phyloP scores from a whole-genome alignment of 2,113 vertebrate genomes.

The Alligator sinensis region DNA sequence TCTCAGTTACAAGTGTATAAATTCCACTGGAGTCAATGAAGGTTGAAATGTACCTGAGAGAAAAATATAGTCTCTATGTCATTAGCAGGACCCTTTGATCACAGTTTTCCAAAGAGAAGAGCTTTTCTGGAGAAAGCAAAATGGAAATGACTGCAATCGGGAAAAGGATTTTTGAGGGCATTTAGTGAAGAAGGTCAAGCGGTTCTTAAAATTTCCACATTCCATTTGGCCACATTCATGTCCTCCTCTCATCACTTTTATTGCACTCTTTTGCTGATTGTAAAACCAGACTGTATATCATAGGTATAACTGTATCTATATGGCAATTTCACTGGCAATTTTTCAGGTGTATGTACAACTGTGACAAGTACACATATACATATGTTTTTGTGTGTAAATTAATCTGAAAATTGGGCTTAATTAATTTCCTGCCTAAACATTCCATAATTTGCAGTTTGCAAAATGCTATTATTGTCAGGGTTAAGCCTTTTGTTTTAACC shows the following conservation, averaged over 20 bases:
- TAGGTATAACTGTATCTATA: background rate
- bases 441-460: background rate
- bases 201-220: background rate
- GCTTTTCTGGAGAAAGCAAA: background rate
- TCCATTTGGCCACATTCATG: accelerated
- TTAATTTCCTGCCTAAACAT: background rate
- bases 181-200: background rate
- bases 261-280: background rate
- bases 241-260: background rate
- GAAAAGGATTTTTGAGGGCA: background rate
- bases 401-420: background rate
- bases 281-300: background rate
- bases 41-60: background rate
- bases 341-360: background rate
- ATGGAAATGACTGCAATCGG: background rate
- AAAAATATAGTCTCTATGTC: background rate
- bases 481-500: background rate
- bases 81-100: background rate
- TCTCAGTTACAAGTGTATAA: background rate
- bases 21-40: background rate
- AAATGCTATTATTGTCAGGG: background rate
- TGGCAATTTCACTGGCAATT: background rate
- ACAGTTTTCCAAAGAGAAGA: background rate
- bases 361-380: background rate
- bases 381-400: background rate